Evolutionary conservation across 2,113 vertebrate genomes (phyloP).

Genomic region (Podarcis muralis): DNA sequence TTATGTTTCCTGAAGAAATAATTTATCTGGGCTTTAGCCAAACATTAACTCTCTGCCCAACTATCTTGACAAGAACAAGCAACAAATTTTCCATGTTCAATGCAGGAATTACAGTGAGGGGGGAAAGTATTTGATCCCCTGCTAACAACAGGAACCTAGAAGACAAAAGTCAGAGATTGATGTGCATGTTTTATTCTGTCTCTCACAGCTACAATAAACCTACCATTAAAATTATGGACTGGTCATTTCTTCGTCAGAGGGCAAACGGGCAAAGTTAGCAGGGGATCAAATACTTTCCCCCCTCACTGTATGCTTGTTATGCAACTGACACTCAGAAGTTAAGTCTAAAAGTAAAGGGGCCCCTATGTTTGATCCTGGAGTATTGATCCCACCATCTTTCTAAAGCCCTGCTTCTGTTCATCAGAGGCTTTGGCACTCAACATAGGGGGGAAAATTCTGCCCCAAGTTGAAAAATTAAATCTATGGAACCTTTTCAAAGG

Average conservation of each 20-base stretch:
- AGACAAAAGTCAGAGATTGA: no score
- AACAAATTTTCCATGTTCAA: not conserved
- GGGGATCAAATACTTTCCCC: no score
- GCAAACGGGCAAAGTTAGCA: no score
- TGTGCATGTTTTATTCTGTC: no score
- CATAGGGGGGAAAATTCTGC: not conserved
- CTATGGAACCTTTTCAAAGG: not conserved
- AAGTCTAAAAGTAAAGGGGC: not conserved
- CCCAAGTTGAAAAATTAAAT: not conserved
- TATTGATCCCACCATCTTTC: not conserved
- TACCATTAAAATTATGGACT: no score
- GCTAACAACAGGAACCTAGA: no score
- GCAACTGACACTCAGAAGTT: not conserved
- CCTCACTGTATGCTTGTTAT: not conserved
- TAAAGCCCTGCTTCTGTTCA: not conserved
- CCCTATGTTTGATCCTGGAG: not conserved
- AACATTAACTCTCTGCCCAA: not conserved
- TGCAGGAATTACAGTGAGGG: not conserved
- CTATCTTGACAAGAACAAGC: not conserved
- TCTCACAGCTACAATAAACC: no score
- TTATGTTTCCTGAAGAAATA: not conserved
- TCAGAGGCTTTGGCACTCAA: not conserved
- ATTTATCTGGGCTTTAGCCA: not conserved
- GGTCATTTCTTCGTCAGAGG: no score
- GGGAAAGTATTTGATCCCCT: no score